Percentiles rank a stretch among this genome's conserved stretches.
These are phyloP conservation scores for Drosophila trapezifrons DNA, from an alignment of 1,140 invertebrate genomes.

Conservation along the genomic window DNA sequence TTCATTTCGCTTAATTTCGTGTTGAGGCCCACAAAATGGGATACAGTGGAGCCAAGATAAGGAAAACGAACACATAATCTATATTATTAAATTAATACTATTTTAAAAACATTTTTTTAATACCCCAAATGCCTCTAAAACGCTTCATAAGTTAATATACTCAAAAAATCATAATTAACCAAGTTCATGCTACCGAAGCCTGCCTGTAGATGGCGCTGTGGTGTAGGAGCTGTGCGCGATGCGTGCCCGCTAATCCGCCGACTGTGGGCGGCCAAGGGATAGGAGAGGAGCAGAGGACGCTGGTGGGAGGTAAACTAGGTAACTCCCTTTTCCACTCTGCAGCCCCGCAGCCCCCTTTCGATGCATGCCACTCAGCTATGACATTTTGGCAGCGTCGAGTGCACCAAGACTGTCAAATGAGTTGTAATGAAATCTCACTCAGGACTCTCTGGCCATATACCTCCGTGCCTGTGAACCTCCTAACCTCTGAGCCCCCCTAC, in stretches of 20 bases:
- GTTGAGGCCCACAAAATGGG: conserved; percentile 46
- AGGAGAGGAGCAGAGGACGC: background rate
- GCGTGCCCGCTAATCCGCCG: conserved; percentile 66
- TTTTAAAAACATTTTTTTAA: background rate
- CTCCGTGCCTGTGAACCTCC: conserved; percentile 14
- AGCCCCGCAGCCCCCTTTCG: conserved; percentile 36
- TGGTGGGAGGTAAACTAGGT: conserved; percentile 9
- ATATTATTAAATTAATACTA: too few species aligned
- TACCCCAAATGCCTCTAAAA: fast-evolving
- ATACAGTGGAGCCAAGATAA: conserved; percentile 6
- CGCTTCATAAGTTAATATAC: background rate
- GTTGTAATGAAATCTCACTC: conserved; percentile 82
- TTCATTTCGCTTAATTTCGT: conserved; percentile 83
- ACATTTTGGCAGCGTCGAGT: conserved; percentile 81
- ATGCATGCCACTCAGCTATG: conserved; percentile 77
- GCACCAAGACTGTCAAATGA: conserved; percentile 83
- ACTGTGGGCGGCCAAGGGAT: conserved; percentile 5
- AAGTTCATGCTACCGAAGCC: background rate
- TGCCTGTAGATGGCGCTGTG: conserved; percentile 5
- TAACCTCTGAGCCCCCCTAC: background rate
- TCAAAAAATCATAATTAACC: fast-evolving
- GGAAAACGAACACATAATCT: too few species aligned
- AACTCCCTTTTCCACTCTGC: conserved; percentile 18
- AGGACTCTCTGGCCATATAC: conserved; percentile 52
- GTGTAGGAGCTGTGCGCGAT: conserved; percentile 28